phyloP scores from a whole-genome alignment of 2,113 vertebrate species.

The Pseudopipra pipra region DNA sequence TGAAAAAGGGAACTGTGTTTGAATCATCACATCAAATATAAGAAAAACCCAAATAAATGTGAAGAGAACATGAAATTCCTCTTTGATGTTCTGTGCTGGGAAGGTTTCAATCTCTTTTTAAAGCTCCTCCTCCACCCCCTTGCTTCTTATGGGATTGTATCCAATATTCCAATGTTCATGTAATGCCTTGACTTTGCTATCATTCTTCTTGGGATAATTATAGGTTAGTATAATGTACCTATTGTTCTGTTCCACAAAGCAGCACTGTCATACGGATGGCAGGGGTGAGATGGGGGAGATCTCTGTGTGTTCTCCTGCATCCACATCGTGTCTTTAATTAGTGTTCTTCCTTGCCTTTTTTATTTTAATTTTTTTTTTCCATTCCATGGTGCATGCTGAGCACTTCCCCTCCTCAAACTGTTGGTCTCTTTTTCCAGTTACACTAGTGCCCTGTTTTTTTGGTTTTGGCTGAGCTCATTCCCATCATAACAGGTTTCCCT shows the following conservation, averaged over 20 bases:
- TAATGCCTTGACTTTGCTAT: conserved; percentile 74
- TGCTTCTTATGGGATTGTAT: conserved; percentile 62
- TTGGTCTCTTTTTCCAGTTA: background rate
- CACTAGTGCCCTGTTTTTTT: background rate
- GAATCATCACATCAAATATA: conserved; percentile 45
- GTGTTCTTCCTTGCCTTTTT: conserved; percentile 20
- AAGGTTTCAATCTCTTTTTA: conserved; percentile 63
- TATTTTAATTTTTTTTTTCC: background rate
- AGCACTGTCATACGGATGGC: conserved; percentile 61
- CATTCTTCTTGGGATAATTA: conserved; percentile 74
- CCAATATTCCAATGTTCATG: conserved; percentile 67
- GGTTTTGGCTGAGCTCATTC: background rate
- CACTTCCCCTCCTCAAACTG: background rate
- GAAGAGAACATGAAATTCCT: conserved; percentile 34
- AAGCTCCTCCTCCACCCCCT: conserved; percentile 45
- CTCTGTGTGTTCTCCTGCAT: conserved; percentile 60
- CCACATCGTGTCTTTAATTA: conserved; percentile 47
- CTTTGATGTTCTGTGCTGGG: conserved; percentile 51
- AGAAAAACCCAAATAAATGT: conserved; percentile 14
- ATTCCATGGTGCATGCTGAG: background rate
- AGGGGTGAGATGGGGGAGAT: conserved; percentile 42
- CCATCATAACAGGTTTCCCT: background rate
- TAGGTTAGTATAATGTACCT: conserved; percentile 77
- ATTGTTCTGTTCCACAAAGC: conserved; percentile 79
- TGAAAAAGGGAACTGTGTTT: conserved; percentile 53